These are phyloP conservation scores for Arothron firmamentum DNA, from an alignment of 2,113 vertebrate genomes.

Conservation along the genomic window DNA sequence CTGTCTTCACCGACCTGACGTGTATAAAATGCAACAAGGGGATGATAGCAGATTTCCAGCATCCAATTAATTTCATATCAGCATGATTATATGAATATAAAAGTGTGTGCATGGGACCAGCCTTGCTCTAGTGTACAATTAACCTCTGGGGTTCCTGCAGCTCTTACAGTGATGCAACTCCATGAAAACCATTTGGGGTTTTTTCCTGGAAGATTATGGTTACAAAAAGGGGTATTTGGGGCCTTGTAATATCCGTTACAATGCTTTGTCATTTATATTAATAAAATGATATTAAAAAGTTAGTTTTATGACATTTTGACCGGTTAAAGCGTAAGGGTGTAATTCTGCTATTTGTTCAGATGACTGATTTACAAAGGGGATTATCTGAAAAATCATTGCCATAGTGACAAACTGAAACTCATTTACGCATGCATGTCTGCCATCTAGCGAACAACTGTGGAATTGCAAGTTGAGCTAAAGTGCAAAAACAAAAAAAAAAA, in stretches of 20 bases:
- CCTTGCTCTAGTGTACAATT: slow-evolving; percentile 26
- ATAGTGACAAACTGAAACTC: not conserved
- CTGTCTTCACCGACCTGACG: slow-evolving; percentile 10
- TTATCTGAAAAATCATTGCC: slow-evolving; percentile 1
- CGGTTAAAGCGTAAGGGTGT: not conserved
- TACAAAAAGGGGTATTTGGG: slow-evolving; percentile 9
- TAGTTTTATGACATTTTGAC: too few relatives aligned
- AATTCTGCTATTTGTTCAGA: slow-evolving; percentile 32
- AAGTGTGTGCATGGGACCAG: not conserved
- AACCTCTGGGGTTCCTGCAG: slow-evolving; percentile 32
- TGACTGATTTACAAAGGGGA: slow-evolving; percentile 1
- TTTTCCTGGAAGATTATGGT: not conserved
- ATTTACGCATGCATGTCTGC: slow-evolving; percentile 21
- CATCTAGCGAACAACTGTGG: slow-evolving; percentile 35
- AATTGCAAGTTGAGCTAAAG: slow-evolving; percentile 5
- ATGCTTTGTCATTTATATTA: not conserved
- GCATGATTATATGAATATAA: slow-evolving; percentile 31
- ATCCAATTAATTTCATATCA: slow-evolving; percentile 28
- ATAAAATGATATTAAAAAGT: too few relatives aligned
- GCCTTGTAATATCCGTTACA: slow-evolving; percentile 3
- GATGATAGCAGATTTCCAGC: slow-evolving; percentile 32
- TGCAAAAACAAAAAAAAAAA: too few relatives aligned
- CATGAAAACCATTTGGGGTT: not conserved
- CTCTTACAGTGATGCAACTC: slow-evolving; percentile 13
- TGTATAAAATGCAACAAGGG: slow-evolving; percentile 22